Evolutionary conservation across 2,113 vertebrate genomes (phyloP).

Genomic region (Gymnocephalus cernua): DNA sequence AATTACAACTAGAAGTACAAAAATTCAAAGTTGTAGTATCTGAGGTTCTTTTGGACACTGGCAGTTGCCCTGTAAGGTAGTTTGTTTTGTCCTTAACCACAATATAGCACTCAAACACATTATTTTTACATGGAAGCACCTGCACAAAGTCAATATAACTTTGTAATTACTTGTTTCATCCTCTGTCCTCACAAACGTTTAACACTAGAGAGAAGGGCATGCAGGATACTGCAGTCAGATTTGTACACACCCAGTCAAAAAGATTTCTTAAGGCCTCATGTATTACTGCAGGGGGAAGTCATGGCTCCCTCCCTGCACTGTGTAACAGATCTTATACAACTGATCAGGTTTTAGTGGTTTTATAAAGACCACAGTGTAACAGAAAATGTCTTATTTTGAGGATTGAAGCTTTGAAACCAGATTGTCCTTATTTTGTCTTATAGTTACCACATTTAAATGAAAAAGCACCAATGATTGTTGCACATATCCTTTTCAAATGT

Average conservation of each 20-base stretch:
- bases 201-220: background rate
- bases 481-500: background rate
- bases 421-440: background rate
- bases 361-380: background rate
- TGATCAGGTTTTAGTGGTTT: constrained; percentile 1
- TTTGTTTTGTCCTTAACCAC: background rate
- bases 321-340: constrained; percentile 8
- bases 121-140: background rate
- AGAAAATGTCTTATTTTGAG: background rate
- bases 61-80: background rate
- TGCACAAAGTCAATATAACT: constrained; percentile 2
- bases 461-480: background rate
- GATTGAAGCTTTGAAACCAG: background rate
- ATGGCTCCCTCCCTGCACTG: constrained; percentile 14
- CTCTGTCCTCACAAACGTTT: constrained; percentile 5
- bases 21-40: background rate
- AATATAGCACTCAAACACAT: background rate
- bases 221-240: constrained; percentile 8
- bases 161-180: background rate
- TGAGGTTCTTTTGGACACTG: background rate
- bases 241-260: constrained; percentile 6
- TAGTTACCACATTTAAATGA: background rate
- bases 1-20: background rate
- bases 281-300: constrained; percentile 35
- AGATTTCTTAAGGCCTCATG: constrained; percentile 38